These are phyloP conservation scores for Vicugna pacos DNA, from an alignment of 2,113 vertebrate species.

Conservation along the genomic window DNA sequence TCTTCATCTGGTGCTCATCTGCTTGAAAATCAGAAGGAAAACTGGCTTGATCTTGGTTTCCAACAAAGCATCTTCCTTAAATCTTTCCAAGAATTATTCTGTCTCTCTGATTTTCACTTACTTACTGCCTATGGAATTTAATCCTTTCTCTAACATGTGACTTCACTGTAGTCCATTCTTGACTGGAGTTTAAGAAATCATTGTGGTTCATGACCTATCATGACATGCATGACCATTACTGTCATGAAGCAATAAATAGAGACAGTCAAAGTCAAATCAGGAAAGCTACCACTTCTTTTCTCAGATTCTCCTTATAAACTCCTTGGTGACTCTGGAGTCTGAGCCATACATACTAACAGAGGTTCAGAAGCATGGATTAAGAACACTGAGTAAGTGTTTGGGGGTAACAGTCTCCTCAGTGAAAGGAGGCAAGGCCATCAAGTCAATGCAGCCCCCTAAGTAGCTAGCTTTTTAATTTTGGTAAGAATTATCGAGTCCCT, in stretches of 20 bases:
- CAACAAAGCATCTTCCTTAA: conserved; percentile 63
- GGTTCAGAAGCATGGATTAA: background rate
- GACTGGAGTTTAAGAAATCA: conserved; percentile 39
- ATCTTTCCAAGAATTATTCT: conserved; percentile 72
- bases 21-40: conserved; percentile 59
- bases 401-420: background rate
- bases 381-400: background rate
- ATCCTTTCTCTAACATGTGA: background rate
- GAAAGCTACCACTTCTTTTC: background rate
- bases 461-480: background rate
- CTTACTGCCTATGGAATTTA: conserved; percentile 65
- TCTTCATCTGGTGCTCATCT: conserved; percentile 79
- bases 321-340: background rate
- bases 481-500: background rate
- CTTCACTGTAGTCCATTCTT: conserved; percentile 20
- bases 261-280: background rate
- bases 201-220: background rate
- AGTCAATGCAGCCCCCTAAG: background rate
- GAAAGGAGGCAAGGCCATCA: background rate
- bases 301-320: background rate
- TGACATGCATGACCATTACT: background rate
- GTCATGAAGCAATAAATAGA: conserved; percentile 15
- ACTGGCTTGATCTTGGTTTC: conserved; percentile 65
- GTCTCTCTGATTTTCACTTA: conserved; percentile 62
- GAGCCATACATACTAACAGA: background rate